A percentile compares a stretch with the other conserved stretches of the same genome.
These are phyloP conservation scores for Daboia siamensis DNA, from an alignment of 2,113 vertebrate genomes.

Conservation along the genomic window DNA sequence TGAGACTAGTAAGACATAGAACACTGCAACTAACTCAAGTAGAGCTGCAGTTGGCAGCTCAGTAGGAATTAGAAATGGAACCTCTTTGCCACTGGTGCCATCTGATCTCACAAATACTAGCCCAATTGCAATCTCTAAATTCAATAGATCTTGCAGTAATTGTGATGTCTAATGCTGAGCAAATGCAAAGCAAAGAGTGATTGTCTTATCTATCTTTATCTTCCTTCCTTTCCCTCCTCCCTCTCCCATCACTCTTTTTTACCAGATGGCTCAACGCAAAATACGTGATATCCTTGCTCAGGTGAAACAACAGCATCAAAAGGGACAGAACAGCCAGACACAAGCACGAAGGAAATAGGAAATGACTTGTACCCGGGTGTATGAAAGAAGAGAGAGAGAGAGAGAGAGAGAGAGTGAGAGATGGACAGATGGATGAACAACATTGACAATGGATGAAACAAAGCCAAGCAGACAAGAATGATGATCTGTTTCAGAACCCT, in stretches of 20 bases:
- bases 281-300: slow-evolving; percentile 95
- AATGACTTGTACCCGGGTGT: background rate
- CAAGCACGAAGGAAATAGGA: slow-evolving; percentile 73
- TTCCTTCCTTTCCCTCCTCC: background rate
- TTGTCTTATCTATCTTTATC: background rate
- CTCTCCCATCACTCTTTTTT: accelerated
- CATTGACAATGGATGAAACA: slow-evolving; percentile 23
- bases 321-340: slow-evolving; percentile 77
- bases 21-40: background rate
- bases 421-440: background rate
- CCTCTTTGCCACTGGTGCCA: background rate
- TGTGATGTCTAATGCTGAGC: background rate
- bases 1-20: background rate
- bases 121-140: background rate
- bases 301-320: slow-evolving; percentile 89
- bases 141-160: background rate
- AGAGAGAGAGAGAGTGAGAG: background rate
- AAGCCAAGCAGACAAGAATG: slow-evolving; percentile 28
- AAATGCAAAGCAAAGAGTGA: background rate
- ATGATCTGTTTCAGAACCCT: slow-evolving; percentile 61
- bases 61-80: background rate
- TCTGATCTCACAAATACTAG: background rate
- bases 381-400: slow-evolving; percentile 3
- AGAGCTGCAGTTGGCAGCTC: background rate
- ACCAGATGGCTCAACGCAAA: slow-evolving; percentile 91